A percentile compares a stretch with the other conserved stretches of the same genome.
Evolutionary conservation across 1,140 invertebrate genomes (phyloP).

Genomic region (Protaetia brevitarsis): DNA sequence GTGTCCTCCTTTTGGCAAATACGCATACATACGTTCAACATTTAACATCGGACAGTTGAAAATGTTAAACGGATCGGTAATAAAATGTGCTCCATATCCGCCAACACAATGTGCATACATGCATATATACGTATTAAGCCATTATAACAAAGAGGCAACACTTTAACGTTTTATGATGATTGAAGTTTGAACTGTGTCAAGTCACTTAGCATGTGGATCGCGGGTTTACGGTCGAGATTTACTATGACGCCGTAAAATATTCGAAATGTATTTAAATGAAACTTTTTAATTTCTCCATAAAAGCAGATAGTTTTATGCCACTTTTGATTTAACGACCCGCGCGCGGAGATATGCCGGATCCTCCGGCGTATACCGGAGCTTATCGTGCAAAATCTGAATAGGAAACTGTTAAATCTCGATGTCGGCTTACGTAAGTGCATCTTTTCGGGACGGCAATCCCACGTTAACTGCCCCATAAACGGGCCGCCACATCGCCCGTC

Average conservation of each 20-base stretch:
- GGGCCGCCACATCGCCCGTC: background rate
- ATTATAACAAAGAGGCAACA: conserved; percentile 38
- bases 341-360: conserved; percentile 13
- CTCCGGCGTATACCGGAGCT: conserved; percentile 2
- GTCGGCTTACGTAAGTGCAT: conserved; percentile 21
- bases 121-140: conserved; percentile 44
- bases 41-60: background rate
- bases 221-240: conserved; percentile 41
- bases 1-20: background rate
- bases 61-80: conserved; percentile 6
- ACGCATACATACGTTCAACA: too few species aligned
- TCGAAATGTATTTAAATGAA: conserved; percentile 45
- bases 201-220: conserved; percentile 43
- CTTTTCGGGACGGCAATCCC: background rate
- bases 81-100: background rate
- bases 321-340: conserved; percentile 37
- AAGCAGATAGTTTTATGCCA: conserved; percentile 44
- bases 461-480: conserved; percentile 30
- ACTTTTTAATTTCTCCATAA: conserved; percentile 46
- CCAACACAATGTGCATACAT: conserved; percentile 40
- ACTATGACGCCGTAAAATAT: conserved; percentile 44
- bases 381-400: conserved; percentile 26
- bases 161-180: conserved; percentile 42
- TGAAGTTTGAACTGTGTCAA: conserved; percentile 44
- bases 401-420: conserved; percentile 23